Conservation (phyloP, 1,140 invertebrate species). For the Planococcus citri region DNA sequence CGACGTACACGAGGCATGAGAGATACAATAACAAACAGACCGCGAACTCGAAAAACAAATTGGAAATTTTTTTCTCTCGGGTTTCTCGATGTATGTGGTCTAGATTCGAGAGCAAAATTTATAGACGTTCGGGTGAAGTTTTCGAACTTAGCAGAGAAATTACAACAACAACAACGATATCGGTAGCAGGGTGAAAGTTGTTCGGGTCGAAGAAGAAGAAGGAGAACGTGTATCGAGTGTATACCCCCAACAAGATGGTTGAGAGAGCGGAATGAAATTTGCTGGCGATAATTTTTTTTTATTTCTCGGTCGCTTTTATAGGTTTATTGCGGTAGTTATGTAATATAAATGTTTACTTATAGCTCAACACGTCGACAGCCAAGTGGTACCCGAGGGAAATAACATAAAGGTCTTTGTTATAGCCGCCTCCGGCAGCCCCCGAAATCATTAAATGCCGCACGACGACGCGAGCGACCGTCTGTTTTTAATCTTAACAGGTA, state of each 20-base stretch:
- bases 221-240: too few relatives aligned
- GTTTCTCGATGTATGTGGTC: not conserved
- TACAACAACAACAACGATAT: too few relatives aligned
- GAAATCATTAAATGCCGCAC: not conserved
- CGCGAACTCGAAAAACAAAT: too few relatives aligned
- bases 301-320: conserved; percentile 2
- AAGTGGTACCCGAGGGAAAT: not conserved
- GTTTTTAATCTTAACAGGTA: not conserved
- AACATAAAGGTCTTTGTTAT: conserved; percentile 7
- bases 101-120: not conserved
- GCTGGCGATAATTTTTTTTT: not conserved
- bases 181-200: too few relatives aligned
- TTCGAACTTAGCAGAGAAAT: too few relatives aligned
- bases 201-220: too few relatives aligned
- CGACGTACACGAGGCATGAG: too few relatives aligned
- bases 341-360: conserved; percentile 5
- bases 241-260: too few relatives aligned
- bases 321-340: not conserved
- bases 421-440: too few relatives aligned
- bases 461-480: not conserved
- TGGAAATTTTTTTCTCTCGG: too few relatives aligned
- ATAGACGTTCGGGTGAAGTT: not conserved
- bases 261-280: not conserved
- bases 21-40: too few relatives aligned
- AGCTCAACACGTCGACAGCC: not conserved